Evolutionary conservation across 2,113 vertebrate species (phyloP).

Genomic region (Pontoporia blainvillei): DNA sequence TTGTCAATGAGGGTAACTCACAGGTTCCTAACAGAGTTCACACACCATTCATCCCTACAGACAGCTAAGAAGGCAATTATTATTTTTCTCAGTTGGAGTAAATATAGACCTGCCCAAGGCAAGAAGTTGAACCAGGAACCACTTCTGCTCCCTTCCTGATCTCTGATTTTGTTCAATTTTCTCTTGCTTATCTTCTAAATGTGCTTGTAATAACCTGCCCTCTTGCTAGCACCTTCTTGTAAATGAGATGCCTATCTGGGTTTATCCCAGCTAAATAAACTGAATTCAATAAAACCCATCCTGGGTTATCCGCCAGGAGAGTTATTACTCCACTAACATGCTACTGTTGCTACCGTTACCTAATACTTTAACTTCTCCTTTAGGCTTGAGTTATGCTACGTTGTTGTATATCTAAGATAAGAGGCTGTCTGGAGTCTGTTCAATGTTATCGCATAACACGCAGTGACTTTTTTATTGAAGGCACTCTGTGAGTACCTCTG

Average conservation of each 20-base stretch:
- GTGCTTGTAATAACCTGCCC: conserved; percentile 83
- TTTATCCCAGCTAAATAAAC: conserved; percentile 86
- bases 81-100: conserved; percentile 21
- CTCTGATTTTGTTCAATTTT: conserved; percentile 73
- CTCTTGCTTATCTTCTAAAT: conserved; percentile 81
- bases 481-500: conserved; percentile 72
- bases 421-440: conserved; percentile 85
- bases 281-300: conserved; percentile 86
- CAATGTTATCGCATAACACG: conserved; percentile 83
- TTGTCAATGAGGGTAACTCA: not conserved
- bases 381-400: conserved; percentile 81
- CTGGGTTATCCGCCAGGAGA: conserved; percentile 83
- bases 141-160: conserved; percentile 39
- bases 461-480: conserved; percentile 86
- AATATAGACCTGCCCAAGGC: not conserved
- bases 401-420: conserved; percentile 86
- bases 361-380: conserved; percentile 80
- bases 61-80: not conserved
- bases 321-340: conserved; percentile 83
- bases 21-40: not conserved
- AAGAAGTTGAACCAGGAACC: conserved; percentile 40
- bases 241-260: conserved; percentile 86
- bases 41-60: not conserved
- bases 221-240: conserved; percentile 84
- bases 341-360: conserved; percentile 86